Evolutionary conservation across 2,113 vertebrate species (phyloP), one percentile per base, ranked within the genome.

Genomic region (Nyctibius bracteatus): DNA sequence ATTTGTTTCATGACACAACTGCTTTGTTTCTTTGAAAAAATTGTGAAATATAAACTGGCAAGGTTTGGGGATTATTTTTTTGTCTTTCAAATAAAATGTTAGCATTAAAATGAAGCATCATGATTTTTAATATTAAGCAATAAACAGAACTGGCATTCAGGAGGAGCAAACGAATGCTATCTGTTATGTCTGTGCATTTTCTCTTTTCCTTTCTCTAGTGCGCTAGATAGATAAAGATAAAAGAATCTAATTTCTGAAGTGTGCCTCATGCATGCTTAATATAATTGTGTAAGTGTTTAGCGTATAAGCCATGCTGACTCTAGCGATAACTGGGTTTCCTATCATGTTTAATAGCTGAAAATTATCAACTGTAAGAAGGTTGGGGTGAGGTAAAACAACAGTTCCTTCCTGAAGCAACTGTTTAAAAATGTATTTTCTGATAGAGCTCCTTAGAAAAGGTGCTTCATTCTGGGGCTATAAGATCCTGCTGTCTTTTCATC

Each of bases 21-120:
- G 86, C 81, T 95, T 92, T 88, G 66, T 97, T 96, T 85, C 86
- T 92, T 84, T 83, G 73, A 73, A 87, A 87, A 88, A 92, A 87
- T 9, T 97, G 96, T 97, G 96, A 94, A 94, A 85, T 97, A 95
- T 83, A 47, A 90, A 94, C 81, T 74, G 81, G 59, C 81, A 82
- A 92, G 94, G 67, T 81, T 94, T 28, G 92, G 89, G 88, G 92
- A 77, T 92, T 92, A 88, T 97, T 96, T 88, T 89, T 86, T 94
- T 86, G 94, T 94, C 95, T 98, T 97, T 98, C 86, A 97, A 98
- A 98, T 98, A 98, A 98, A 98, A 97, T 90, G 81, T 88, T 57
- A 96, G 84, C 95, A 93, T 96, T 97, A 72, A 97, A 96, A 96
- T 95, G 91, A 81, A 92, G 58, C 81, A 88, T 55, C 49, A 25